Percentiles rank a stretch among this genome's conserved stretches.
Evolutionary conservation across 1,140 invertebrate genomes (phyloP).

Genomic region (Doryteuthis pealeii): DNA sequence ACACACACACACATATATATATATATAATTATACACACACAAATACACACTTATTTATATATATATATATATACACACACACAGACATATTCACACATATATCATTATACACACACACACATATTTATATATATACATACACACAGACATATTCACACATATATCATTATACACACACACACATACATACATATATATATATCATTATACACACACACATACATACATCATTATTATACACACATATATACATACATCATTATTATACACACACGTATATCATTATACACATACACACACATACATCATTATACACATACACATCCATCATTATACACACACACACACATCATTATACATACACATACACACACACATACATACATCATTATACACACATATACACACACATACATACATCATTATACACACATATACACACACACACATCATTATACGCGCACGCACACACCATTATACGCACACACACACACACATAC

Average conservation of each 20-base stretch:
- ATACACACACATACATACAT: conserved; percentile 2
- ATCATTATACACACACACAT: neutral
- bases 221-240: neutral
- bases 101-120: neutral
- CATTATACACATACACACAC: neutral
- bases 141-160: neutral
- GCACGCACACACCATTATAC: neutral
- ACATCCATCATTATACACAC: neutral
- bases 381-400: conserved; percentile 13
- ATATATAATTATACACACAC: too few species aligned
- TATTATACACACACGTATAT: neutral
- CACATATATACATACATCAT: neutral
- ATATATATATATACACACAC: neutral
- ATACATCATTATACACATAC: neutral
- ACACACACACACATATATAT: too few species aligned
- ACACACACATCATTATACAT: neutral
- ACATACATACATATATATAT: neutral
- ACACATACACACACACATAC: neutral
- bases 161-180: neutral
- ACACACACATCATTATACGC: conserved; percentile 19
- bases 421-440: conserved; percentile 15
- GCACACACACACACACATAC: neutral
- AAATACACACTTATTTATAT: too few species aligned
- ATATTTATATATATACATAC: neutral
- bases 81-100: neutral